Evolutionary conservation across 1,140 invertebrate species (phyloP).

Genomic region (Drosophila busckii): DNA sequence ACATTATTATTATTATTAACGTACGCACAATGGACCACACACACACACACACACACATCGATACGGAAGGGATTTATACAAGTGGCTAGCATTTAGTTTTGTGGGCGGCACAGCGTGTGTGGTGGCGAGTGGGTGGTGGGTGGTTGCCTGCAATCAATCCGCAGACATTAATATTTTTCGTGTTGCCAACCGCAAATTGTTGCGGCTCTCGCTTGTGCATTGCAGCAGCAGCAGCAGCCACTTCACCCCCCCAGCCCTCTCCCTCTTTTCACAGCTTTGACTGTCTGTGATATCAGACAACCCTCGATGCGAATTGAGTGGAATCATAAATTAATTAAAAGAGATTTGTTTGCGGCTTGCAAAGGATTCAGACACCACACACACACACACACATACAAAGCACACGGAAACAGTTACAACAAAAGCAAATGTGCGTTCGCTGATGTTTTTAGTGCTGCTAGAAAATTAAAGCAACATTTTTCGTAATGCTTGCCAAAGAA

Average conservation of each 20-base stretch:
- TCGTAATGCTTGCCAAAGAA: constrained; percentile 70
- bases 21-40: constrained; percentile 43
- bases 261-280: background rate
- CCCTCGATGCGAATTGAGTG: constrained; percentile 74
- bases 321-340: constrained; percentile 79
- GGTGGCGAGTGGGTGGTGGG: background rate
- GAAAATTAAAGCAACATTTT: constrained; percentile 76
- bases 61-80: constrained; percentile 43
- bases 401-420: constrained; percentile 31
- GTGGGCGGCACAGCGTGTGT: constrained; percentile 14
- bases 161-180: constrained; percentile 77
- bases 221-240: constrained; percentile 11
- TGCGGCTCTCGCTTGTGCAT: constrained; percentile 54
- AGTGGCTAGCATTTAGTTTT: constrained; percentile 49
- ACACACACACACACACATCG: constrained; percentile 23
- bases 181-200: constrained; percentile 75
- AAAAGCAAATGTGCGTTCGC: constrained; percentile 65
- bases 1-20: constrained; percentile 58
- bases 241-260: constrained; percentile 10
- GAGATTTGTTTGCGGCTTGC: constrained; percentile 78
- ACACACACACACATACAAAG: constrained; percentile 27
- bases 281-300: constrained; percentile 39
- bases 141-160: constrained; percentile 71
- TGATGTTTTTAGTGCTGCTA: constrained; percentile 28
- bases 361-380: constrained; percentile 62